Base-by-base conservation (phyloP, 1,140 invertebrate genomes). In the Cydia amplana region DNA sequence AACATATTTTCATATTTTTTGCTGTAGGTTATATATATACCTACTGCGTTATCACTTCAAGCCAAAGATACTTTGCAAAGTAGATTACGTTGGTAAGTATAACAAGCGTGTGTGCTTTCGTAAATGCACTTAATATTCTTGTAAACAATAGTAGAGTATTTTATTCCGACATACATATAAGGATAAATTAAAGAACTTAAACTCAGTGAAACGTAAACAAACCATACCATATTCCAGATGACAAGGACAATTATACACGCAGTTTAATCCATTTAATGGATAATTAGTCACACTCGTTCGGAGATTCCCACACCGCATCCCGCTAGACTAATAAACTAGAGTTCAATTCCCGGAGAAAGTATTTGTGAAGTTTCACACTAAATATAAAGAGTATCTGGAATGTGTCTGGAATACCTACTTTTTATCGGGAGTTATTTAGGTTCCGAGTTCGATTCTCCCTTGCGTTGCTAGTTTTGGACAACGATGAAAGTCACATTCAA, bases 1-100 rank as follows among this genome's bases (percentile, higher is more conserved):
- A 78, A 79, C 75, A 75, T 20, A 72, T 70, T 18, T 40, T 40
- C 36, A 16, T 73, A 49, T 49, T n/a, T 12, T 73, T 73, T 20
- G n/a, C n/a, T n/a, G n/a, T n/a, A n/a, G n/a, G n/a, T n/a, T n/a
- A n/a, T n/a, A n/a, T n/a, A n/a, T n/a, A n/a, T n/a, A n/a, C 9
- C 16, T 46, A 32, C 64, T 67, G 25, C 16, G 12, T 70, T 40
- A 1, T 70, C 18, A 10, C 65, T n/a, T 32, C 20, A 23, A 18
- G 20, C 20, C 20, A 60, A 60, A 23, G 55, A 23, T 60, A 60
- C 18, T 60, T 23, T 18, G 4, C 16, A 23, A 60, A 3, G 20
- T 23, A 10, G 18, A 10, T 18, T 43, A 60, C 10, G 20, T 20
- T 23, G 20, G 2, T 28, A 28, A 28, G 28, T 28, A 18, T 18